phyloP scores from a whole-genome alignment of 2,113 vertebrate genomes.

The Bos javanicus region DNA sequence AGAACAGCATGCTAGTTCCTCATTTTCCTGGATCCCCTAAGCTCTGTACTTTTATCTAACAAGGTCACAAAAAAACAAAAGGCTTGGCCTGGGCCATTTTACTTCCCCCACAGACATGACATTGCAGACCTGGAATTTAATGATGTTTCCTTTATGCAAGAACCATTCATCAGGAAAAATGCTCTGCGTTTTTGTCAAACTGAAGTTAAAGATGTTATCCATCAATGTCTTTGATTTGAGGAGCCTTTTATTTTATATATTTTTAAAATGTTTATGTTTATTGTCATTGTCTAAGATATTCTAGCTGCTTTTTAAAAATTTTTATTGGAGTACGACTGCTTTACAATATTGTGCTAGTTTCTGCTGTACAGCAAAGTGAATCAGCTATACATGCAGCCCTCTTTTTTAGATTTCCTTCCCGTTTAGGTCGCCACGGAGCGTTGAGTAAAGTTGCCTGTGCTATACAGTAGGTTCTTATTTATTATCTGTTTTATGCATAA shows the following conservation, averaged over 20 bases:
- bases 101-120: neutral
- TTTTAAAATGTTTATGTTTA: neutral
- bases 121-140: constrained; percentile 2
- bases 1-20: neutral
- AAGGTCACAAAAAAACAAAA: constrained; percentile 7
- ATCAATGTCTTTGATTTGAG: constrained; percentile 11
- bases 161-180: constrained; percentile 38
- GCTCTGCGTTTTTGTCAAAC: constrained; percentile 33
- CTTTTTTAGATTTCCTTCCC: neutral
- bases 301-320: neutral
- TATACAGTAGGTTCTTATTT: neutral
- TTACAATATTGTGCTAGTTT: neutral
- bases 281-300: neutral
- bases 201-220: constrained; percentile 34
- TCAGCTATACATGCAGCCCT: neutral
- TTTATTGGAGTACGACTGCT: neutral
- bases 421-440: neutral
- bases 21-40: neutral
- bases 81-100: neutral
- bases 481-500: neutral
- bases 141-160: constrained; percentile 43
- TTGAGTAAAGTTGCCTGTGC: neutral
- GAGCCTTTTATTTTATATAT: neutral
- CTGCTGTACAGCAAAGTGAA: neutral
- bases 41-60: constrained; percentile 7